Evolutionary conservation across 2,888 invertebrate genomes (phyloP).

Genomic region (Cryptocephalus moraei): DNA sequence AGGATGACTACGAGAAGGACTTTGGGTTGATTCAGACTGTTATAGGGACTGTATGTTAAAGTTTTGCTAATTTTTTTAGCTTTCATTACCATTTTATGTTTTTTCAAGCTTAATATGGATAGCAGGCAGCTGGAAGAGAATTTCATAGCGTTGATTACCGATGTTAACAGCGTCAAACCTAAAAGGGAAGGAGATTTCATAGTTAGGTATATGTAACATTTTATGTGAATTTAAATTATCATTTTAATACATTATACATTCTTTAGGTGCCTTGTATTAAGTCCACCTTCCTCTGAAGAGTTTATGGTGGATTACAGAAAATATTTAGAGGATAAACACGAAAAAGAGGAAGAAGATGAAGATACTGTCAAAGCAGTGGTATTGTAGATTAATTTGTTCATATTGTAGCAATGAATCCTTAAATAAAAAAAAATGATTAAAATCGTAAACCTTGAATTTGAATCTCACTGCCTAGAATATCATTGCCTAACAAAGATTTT

Average conservation of each 20-base stretch:
- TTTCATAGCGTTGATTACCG: slow-evolving; percentile 52
- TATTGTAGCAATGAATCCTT: slow-evolving; percentile 2
- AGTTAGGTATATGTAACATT: slow-evolving; percentile 41
- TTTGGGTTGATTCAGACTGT: slow-evolving; percentile 57
- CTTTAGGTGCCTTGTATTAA: slow-evolving; percentile 50
- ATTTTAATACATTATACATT: neutral
- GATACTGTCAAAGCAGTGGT: slow-evolving; percentile 24
- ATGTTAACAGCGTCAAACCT: slow-evolving; percentile 54
- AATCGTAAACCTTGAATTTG: too few relatives aligned
- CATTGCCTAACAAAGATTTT: too few relatives aligned
- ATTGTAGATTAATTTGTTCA: slow-evolving; percentile 6
- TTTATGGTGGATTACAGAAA: slow-evolving; percentile 52
- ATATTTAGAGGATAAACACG: slow-evolving; percentile 22
- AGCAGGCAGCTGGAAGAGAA: slow-evolving; percentile 61
- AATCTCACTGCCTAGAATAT: too few relatives aligned
- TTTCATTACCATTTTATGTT: too few relatives aligned
- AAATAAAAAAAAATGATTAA: too few relatives aligned
- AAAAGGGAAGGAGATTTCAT: slow-evolving; percentile 62
- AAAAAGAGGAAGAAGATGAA: slow-evolving; percentile 17
- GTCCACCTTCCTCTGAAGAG: slow-evolving; percentile 55
- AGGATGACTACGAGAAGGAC: slow-evolving; percentile 59
- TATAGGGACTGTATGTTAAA: slow-evolving; percentile 54
- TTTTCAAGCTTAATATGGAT: slow-evolving; percentile 72
- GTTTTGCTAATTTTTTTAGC: neutral
- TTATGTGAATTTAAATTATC: neutral